These are phyloP conservation scores for Apteryx owenii DNA, from an alignment of 2,113 vertebrate genomes.

Conservation along the genomic window DNA sequence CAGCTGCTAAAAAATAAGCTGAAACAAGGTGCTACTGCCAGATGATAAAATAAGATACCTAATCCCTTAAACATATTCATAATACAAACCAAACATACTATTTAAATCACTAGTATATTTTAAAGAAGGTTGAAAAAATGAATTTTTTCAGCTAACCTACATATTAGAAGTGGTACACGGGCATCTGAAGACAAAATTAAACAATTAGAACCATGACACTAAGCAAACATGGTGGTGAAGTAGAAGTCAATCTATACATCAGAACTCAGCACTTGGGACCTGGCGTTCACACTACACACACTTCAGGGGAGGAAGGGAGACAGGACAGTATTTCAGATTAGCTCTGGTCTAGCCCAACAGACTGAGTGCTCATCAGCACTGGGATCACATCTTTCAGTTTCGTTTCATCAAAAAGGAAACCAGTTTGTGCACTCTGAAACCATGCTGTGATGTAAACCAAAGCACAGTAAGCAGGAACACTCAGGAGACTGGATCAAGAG, in stretches of 20 bases:
- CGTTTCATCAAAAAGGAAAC: neutral
- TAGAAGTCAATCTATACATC: neutral
- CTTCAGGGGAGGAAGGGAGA: neutral
- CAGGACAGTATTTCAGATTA: neutral
- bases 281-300: neutral
- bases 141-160: neutral
- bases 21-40: neutral
- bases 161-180: neutral
- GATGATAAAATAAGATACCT: neutral
- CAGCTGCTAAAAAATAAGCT: neutral
- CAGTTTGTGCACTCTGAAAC: neutral
- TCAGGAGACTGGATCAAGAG: neutral
- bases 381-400: neutral
- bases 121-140: neutral
- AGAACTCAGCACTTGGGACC: neutral
- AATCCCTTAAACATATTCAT: neutral
- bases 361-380: neutral
- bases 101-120: neutral
- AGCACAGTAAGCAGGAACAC: neutral
- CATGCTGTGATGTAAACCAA: rapidly evolving
- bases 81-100: neutral
- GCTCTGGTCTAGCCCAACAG: neutral
- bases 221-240: neutral
- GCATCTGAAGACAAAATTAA: no score
- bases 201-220: no score